Evolutionary conservation across 2,113 vertebrate genomes (phyloP).

Genomic region (Falco punctatus): DNA sequence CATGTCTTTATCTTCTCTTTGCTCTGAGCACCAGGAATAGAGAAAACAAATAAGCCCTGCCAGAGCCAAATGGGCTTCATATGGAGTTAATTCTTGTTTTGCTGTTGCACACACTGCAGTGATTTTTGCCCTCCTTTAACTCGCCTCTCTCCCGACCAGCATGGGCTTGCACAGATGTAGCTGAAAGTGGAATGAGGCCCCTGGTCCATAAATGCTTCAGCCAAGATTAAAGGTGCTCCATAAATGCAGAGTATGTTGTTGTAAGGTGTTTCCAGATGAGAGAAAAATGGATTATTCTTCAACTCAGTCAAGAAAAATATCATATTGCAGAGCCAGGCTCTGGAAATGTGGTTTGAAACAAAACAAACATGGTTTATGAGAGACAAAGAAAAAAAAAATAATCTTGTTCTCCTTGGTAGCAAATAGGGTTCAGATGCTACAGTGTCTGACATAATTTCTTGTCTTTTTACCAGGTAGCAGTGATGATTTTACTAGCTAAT

Average conservation of each 20-base stretch:
- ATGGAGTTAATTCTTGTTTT: conserved; percentile 43
- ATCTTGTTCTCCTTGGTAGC: background rate
- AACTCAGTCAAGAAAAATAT: background rate
- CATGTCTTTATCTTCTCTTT: background rate
- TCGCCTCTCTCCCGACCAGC: background rate
- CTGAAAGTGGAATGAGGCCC: background rate
- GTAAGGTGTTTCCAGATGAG: conserved; percentile 37
- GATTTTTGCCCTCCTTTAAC: background rate
- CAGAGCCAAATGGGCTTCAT: conserved; percentile 13
- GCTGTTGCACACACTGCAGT: background rate
- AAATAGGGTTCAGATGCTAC: background rate
- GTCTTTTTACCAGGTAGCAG: accelerated
- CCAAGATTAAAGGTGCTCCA: conserved; percentile 13
- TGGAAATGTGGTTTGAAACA: background rate
- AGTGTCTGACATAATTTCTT: background rate
- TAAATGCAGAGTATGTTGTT: background rate
- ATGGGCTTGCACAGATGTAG: background rate
- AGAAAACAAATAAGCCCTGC: conserved; percentile 19
- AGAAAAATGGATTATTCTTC: background rate
- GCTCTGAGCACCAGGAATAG: background rate
- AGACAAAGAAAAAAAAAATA: background rate
- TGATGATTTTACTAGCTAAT: background rate
- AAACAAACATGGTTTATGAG: background rate
- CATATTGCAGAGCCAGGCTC: background rate
- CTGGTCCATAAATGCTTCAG: conserved; percentile 14